phyloP scores from a whole-genome alignment of 2,113 vertebrate genomes.

The Choloepus hoffmanni region DNA sequence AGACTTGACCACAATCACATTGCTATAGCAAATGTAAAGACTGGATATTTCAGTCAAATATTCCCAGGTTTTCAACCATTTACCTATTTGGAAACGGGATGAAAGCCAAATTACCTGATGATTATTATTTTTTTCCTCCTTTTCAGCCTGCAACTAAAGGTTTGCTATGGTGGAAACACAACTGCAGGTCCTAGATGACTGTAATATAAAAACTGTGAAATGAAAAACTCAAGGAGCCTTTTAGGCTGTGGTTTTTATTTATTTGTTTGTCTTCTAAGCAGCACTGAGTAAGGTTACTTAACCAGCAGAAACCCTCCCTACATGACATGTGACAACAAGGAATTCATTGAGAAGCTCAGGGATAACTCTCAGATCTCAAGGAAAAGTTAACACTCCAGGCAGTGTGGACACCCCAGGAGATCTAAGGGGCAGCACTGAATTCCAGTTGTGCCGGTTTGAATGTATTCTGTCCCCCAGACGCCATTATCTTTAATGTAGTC shows the following conservation, averaged over 20 bases:
- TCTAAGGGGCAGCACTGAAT: fast-evolving
- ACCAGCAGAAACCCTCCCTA: background rate
- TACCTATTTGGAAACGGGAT: conserved; percentile 4
- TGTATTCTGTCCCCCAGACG: too few relatives aligned
- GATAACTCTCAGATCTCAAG: background rate
- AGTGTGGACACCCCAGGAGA: fast-evolving
- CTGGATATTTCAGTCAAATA: background rate
- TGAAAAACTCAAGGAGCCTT: background rate
- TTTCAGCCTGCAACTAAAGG: background rate
- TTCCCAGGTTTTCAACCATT: background rate
- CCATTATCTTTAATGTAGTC: too few relatives aligned
- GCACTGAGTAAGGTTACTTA: background rate
- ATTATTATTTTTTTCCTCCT: background rate
- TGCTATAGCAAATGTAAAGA: conserved; percentile 3
- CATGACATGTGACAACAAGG: background rate
- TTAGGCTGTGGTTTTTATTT: background rate
- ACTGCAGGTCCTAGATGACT: background rate
- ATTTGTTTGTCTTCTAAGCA: background rate
- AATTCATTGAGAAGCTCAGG: conserved; percentile 32
- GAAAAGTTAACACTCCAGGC: background rate
- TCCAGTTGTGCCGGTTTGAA: background rate
- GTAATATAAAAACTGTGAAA: background rate
- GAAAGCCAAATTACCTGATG: background rate
- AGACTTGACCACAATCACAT: background rate
- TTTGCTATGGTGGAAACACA: background rate